phyloP scores from a whole-genome alignment of 2,113 vertebrate species.

The Telmatochromis sp. region DNA sequence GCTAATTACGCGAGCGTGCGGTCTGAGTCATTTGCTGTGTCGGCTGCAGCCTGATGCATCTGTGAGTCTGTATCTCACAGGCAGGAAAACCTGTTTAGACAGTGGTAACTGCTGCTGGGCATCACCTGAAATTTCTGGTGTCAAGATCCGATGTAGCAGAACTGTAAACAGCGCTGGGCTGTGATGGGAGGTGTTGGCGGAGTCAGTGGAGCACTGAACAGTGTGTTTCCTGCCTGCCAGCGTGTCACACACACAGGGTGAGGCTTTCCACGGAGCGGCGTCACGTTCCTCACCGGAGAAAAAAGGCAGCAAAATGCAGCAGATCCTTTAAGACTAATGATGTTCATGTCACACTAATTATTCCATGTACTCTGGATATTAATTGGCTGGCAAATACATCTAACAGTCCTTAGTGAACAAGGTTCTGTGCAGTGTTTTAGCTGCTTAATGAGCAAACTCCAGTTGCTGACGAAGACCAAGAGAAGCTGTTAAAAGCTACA shows the following conservation, averaged over 20 bases:
- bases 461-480: neutral
- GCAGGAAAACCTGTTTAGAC: neutral
- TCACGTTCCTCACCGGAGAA: neutral
- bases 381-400: neutral
- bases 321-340: neutral
- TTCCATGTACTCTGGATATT: neutral
- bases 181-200: neutral
- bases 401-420: neutral
- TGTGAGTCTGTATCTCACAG: neutral
- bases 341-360: neutral
- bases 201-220: neutral
- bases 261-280: neutral
- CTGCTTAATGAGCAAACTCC: neutral
- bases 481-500: neutral
- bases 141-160: neutral
- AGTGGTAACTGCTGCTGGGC: neutral
- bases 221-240: neutral
- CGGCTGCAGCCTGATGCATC: neutral
- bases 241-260: neutral
- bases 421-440: neutral
- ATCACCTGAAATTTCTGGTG: neutral
- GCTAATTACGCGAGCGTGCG: neutral
- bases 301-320: neutral
- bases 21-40: neutral
- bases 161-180: neutral